These are phyloP conservation scores for Venustoraphidia nigricollis DNA, from an alignment of 2,888 invertebrate species.

Conservation along the genomic window DNA sequence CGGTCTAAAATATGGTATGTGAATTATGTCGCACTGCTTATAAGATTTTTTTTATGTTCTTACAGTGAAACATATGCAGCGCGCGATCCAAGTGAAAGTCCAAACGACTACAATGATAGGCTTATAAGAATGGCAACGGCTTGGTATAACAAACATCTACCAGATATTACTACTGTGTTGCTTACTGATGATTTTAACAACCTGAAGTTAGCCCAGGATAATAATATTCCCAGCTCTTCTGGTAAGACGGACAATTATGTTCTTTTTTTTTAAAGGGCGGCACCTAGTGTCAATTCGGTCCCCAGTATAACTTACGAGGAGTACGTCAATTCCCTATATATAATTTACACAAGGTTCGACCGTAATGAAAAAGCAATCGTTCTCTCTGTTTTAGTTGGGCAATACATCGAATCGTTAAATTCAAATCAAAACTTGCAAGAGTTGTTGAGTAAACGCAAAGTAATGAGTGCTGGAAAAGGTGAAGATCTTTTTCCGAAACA, in stretches of 20 bases:
- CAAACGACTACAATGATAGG: conserved; percentile 84
- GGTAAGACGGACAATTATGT: conserved; percentile 31
- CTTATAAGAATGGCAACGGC: conserved; percentile 66
- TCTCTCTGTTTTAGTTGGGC: conserved; percentile 35
- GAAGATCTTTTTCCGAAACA: conserved; percentile 74
- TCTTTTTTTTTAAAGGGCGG: background rate
- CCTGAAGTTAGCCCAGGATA: conserved; percentile 49
- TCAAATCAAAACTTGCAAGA: conserved; percentile 56
- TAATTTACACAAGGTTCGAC: too few relatives aligned
- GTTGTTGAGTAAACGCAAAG: conserved; percentile 58
- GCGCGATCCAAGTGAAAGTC: conserved; percentile 62
- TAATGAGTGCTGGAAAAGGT: conserved; percentile 39
- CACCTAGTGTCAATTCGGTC: too few relatives aligned
- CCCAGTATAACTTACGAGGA: too few relatives aligned
- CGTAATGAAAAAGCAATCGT: background rate
- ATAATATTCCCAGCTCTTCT: conserved; percentile 53
- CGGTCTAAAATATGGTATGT: too few relatives aligned
- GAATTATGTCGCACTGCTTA: too few relatives aligned
- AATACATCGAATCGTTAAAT: conserved; percentile 61
- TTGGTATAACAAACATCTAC: conserved; percentile 73
- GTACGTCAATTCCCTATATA: too few relatives aligned
- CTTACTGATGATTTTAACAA: conserved; percentile 76
- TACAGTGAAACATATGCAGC: conserved; percentile 77
- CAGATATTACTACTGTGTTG: conserved; percentile 48
- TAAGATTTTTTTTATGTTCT: conserved; percentile 8